Evolutionary conservation across 1,140 invertebrate species (phyloP).

Genomic region (Dendrolimus kikuchii): DNA sequence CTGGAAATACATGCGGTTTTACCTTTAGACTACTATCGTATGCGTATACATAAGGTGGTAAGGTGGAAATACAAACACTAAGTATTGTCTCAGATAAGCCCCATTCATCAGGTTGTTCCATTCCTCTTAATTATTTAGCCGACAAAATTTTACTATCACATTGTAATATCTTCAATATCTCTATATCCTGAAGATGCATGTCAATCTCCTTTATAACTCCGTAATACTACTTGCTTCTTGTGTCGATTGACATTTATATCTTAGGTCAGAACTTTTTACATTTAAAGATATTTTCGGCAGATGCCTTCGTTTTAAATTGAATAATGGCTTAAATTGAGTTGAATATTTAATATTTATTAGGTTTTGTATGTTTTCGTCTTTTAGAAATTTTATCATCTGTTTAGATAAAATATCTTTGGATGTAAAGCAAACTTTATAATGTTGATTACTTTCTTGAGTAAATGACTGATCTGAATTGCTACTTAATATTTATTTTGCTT

Average conservation of each 20-base stretch:
- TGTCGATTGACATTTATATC: conserved; percentile 3
- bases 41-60: conserved; percentile 19
- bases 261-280: neutral
- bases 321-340: conserved; percentile 6
- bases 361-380: conserved; percentile 8
- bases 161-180: conserved; percentile 12
- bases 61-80: conserved; percentile 10
- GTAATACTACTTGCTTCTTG: conserved; percentile 14
- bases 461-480: too few relatives aligned
- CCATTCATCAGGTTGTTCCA: conserved; percentile 18
- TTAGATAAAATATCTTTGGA: conserved; percentile 1
- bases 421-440: neutral
- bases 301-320: conserved; percentile 2
- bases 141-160: conserved; percentile 17
- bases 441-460: too few relatives aligned
- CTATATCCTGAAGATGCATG: conserved; percentile 15
- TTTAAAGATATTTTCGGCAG: neutral
- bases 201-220: conserved; percentile 20
- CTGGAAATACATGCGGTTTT: conserved; percentile 13
- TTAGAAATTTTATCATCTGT: conserved; percentile 8
- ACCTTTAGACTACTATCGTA: conserved; percentile 10
- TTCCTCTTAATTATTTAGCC: conserved; percentile 18
- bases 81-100: conserved; percentile 17
- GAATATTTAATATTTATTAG: conserved; percentile 10
- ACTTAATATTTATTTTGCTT: too few relatives aligned